Evolutionary conservation across 2,888 invertebrate genomes (phyloP).

Genomic region (Drosophila siamana): DNA sequence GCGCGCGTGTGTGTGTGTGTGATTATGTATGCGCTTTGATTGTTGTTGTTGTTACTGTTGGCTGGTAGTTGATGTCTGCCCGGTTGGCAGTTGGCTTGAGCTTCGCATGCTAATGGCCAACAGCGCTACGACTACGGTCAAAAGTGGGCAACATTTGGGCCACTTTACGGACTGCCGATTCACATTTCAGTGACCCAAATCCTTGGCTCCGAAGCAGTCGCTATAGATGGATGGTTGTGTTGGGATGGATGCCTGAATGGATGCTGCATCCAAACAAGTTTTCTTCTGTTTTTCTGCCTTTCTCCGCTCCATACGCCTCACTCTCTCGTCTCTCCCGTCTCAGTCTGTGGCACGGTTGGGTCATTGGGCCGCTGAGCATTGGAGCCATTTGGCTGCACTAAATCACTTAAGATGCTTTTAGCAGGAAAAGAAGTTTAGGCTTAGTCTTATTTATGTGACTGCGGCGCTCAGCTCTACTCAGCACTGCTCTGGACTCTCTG

Average conservation of each 20-base stretch:
- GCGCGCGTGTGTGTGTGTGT: slow-evolving; percentile 21
- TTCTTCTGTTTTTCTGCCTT: not conserved
- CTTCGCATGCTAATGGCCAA: slow-evolving; percentile 71
- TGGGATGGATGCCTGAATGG: slow-evolving; percentile 43
- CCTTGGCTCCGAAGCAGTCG: slow-evolving; percentile 46
- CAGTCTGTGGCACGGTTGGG: slow-evolving; percentile 27
- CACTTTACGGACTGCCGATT: slow-evolving; percentile 71
- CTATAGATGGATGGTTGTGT: slow-evolving; percentile 44
- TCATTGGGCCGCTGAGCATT: slow-evolving; percentile 39
- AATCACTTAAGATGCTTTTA: slow-evolving; percentile 81
- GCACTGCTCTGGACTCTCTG: slow-evolving; percentile 5
- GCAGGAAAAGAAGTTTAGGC: slow-evolving; percentile 75
- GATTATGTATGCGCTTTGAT: slow-evolving; percentile 46
- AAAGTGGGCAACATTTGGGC: slow-evolving; percentile 76
- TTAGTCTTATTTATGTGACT: slow-evolving; percentile 76
- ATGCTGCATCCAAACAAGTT: slow-evolving; percentile 66
- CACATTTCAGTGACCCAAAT: slow-evolving; percentile 78
- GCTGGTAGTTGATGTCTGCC: slow-evolving; percentile 49
- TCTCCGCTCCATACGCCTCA: not conserved
- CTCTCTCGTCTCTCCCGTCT: not conserved
- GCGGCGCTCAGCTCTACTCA: slow-evolving; percentile 21
- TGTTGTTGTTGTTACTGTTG: slow-evolving; percentile 36
- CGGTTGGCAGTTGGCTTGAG: slow-evolving; percentile 63
- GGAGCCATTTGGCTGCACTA: slow-evolving; percentile 72
- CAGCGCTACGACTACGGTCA: slow-evolving; percentile 41